Base-by-base conservation (phyloP, 1,140 invertebrate species). In the Leptonema lineaticorne region DNA sequence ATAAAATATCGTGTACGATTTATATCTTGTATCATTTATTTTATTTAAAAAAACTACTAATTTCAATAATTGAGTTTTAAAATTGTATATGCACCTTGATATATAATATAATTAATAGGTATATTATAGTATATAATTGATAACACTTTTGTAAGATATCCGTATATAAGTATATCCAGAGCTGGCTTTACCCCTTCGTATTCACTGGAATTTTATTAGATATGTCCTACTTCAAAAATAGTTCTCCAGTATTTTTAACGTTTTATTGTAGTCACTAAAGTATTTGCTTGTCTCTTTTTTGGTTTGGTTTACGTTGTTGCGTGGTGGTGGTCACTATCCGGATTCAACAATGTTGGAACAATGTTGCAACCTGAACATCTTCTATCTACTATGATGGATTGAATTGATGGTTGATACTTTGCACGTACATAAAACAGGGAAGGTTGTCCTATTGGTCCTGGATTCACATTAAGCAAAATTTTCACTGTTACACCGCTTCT, bases 381-480 rank as follows among this genome's bases (percentile, higher is more conserved):
- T 16, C 37, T 20, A 29, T 30, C 11, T 14, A 27, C 24, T 20
- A 22, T 60, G 29, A n/a, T n/a, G 58, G 22, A 60, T 26, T 41
- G 58, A 24, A 45, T 26, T 18, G 24, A 18, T 9, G 59, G 16
- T 59, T 62, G 20, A 37, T 20, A 62, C 69, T 2, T 18, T 45
- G 16, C n/a, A 30, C 27, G 18, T 26, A 64, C 26, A 28, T 27
- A 50, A 53, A 50, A 46, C 83, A 97, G 94, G 82, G 96, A 97
- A 80, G 96, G 96, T 62, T 98, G 96, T 85, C 96, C 95, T 48
- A 93, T 99, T 74, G 92, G 93, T 71, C 96, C 97, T 28, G 97
- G 97, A 73, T 98, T 97, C 85, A 97, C 95, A 74, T 84, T 97
- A 75, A 98, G 96, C 82, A 99, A 99, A 88, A 96, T 99, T 72